These are phyloP conservation scores for Bos indicus DNA, from an alignment of 2,113 vertebrate species.

Conservation along the genomic window DNA sequence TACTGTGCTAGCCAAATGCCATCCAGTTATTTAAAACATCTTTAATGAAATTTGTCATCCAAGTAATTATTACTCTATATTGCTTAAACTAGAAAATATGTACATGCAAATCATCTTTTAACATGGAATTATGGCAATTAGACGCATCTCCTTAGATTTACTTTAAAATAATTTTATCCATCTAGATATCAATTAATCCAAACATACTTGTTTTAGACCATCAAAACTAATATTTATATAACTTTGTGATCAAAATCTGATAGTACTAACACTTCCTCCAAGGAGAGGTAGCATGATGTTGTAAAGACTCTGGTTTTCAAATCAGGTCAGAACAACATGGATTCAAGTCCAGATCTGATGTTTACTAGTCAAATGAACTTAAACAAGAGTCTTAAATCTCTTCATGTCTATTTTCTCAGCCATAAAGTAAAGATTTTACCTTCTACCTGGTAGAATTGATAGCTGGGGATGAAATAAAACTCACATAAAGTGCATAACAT, in stretches of 20 bases:
- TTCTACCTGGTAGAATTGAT: background rate
- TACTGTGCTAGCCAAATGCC: slow-evolving; percentile 58
- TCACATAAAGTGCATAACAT: background rate
- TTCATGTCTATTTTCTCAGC: background rate
- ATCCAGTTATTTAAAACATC: slow-evolving; percentile 43
- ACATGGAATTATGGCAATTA: background rate
- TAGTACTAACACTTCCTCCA: background rate
- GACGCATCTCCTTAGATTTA: background rate
- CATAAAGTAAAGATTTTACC: background rate
- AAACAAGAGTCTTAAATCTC: background rate
- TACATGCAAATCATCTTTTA: slow-evolving; percentile 30
- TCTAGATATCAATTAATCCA: background rate
- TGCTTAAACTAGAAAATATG: slow-evolving; percentile 43
- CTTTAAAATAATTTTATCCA: slow-evolving; percentile 22
- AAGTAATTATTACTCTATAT: slow-evolving; percentile 54
- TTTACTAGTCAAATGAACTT: background rate
- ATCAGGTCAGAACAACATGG: background rate
- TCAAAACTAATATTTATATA: background rate
- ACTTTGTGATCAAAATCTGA: background rate
- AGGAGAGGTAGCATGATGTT: background rate
- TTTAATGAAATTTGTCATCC: slow-evolving; percentile 63
- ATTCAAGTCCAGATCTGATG: background rate
- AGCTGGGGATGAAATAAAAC: background rate
- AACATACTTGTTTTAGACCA: background rate
- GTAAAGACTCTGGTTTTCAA: background rate